These are phyloP conservation scores for Drosophila macrospina DNA, from an alignment of 2,888 invertebrate species.

Conservation along the genomic window DNA sequence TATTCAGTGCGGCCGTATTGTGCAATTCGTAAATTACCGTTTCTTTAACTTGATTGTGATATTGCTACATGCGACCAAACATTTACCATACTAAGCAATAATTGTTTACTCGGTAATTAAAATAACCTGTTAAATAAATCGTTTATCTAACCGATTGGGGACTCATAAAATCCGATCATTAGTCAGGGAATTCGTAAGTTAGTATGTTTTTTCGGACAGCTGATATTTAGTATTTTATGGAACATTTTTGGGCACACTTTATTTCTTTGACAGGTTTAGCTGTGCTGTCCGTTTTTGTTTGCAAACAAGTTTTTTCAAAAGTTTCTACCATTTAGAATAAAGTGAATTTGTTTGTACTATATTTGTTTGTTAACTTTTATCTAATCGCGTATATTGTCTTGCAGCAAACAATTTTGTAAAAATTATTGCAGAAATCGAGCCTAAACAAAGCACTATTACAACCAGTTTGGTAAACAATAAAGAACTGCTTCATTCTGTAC, in stretches of 20 bases:
- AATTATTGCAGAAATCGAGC: slow-evolving; percentile 92
- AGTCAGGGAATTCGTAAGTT: neutral
- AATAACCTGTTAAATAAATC: slow-evolving; percentile 1
- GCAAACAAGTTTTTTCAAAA: slow-evolving; percentile 28
- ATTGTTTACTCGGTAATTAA: neutral
- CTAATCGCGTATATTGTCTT: slow-evolving; percentile 58
- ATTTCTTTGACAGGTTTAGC: slow-evolving; percentile 53
- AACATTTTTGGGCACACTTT: slow-evolving; percentile 27
- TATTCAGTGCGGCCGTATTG: slow-evolving; percentile 41
- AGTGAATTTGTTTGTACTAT: slow-evolving; percentile 87
- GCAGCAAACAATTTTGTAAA: slow-evolving; percentile 95
- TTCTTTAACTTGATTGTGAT: neutral
- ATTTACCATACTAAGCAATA: too few species aligned
- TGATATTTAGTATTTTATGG: slow-evolving; percentile 11
- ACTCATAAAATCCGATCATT: neutral
- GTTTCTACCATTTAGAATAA: slow-evolving; percentile 86
- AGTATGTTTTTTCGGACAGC: slow-evolving; percentile 32
- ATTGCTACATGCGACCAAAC: neutral
- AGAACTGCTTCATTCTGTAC: slow-evolving; percentile 90
- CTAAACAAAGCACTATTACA: slow-evolving; percentile 90
- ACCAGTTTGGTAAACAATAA: slow-evolving; percentile 92
- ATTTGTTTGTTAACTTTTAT: neutral
- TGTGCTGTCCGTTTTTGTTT: slow-evolving; percentile 45
- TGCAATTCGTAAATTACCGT: slow-evolving; percentile 30
- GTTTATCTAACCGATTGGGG: slow-evolving; percentile 20